Evolutionary conservation across 2,797 vertebrate genomes (phyloP), one percentile per base, ranked within the genome.

Genomic region (Lepus townsendii): DNA sequence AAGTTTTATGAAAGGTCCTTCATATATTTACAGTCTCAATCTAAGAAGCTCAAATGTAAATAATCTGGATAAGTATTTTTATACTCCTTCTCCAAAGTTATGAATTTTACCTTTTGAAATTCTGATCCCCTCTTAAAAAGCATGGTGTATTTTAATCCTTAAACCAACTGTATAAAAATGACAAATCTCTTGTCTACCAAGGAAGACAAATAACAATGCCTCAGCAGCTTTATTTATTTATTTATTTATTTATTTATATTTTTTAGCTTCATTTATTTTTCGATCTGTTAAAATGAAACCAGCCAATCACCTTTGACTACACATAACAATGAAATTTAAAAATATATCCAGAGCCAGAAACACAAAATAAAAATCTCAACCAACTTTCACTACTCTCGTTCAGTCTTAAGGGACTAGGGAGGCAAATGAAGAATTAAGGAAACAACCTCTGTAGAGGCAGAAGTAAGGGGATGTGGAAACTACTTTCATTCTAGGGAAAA

Each of bases 241-340:
- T 42, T 95, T 96, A 42, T 42, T 88, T 93, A 83, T 94, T 97
- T 96, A 35, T 35, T 42, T 47, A 47, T 47, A 47, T 47, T 47
- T 47, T 47, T 47, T 47, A 47, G 42, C 42, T 86, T 88, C 93
- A 83, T 94, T 97, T 96, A 73, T 79, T 95, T 96, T 96, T 93
- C 84, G 91, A 22, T 93, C 54, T 83, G 32, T 97, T 96, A 82
- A 96, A 97, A 91, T 52, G 63, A 94, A 96, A 88, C 22, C 63
- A 95, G 68, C 79, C 79, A 91, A 86, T 95, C 89, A 93, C 73
- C 50, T 88, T 82, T 79, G 69, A 91, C 75, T 90, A 93, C 79
- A 22, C 30, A 68, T 63, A 84, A 94, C 69, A 95, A 78, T 90
- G 89, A 83, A 83, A 92, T 79, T 83, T 89, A n/a, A 52, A 94